Conservation (phyloP, 2,888 invertebrate genomes). For the Tenthredo scrophulariae region DNA sequence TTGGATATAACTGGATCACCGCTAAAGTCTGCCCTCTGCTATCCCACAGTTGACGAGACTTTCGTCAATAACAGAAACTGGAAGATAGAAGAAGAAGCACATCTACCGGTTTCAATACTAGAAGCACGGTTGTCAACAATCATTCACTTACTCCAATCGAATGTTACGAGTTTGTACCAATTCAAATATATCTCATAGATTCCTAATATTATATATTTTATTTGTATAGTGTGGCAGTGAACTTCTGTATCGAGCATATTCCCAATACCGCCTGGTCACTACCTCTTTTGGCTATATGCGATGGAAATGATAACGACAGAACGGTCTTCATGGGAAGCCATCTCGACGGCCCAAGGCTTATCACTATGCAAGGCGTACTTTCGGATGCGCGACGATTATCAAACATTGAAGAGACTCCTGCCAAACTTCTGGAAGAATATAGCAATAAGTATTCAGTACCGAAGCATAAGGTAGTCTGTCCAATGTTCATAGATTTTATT, state of each 20-base stretch:
- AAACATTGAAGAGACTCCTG: slow-evolving; percentile 49
- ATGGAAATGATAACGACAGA: slow-evolving; percentile 61
- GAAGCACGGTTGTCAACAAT: slow-evolving; percentile 62
- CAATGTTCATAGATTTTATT: not conserved
- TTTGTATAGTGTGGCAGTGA: slow-evolving; percentile 62
- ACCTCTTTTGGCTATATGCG: slow-evolving; percentile 65
- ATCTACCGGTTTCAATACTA: slow-evolving; percentile 62
- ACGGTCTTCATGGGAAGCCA: slow-evolving; percentile 62
- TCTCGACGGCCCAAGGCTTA: slow-evolving; percentile 60
- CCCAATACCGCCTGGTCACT: slow-evolving; percentile 54
- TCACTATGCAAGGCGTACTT: slow-evolving; percentile 61
- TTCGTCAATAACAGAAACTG: slow-evolving; percentile 62
- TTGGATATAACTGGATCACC: slow-evolving; percentile 68
- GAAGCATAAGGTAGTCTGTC: slow-evolving; percentile 22
- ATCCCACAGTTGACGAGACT: slow-evolving; percentile 63
- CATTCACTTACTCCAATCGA: not conserved
- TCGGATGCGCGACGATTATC: slow-evolving; percentile 49
- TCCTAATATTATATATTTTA: not conserved
- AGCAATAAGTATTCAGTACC: slow-evolving; percentile 49
- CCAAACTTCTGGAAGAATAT: slow-evolving; percentile 59
- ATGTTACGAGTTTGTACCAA: not conserved
- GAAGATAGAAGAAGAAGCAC: slow-evolving; percentile 64
- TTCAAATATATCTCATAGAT: not conserved
- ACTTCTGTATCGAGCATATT: slow-evolving; percentile 60
- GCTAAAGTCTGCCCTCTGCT: slow-evolving; percentile 65